Percentiles rank a stretch among this genome's conserved stretches.
Evolutionary conservation across 2,113 vertebrate species (phyloP).

Genomic region (Percina caprodes): DNA sequence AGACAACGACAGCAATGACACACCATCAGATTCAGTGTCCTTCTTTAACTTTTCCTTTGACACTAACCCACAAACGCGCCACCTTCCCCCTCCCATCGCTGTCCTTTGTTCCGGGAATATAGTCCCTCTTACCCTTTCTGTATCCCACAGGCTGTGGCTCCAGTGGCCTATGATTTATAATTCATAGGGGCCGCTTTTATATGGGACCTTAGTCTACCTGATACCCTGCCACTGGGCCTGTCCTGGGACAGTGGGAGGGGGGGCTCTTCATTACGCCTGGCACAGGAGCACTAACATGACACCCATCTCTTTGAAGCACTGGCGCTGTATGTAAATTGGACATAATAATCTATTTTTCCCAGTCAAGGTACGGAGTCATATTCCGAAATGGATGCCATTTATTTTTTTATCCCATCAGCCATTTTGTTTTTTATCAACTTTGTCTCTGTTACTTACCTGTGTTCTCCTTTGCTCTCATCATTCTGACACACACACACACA

Average conservation of each 20-base stretch:
- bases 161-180: conserved; percentile 90
- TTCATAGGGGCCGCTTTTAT: conserved; percentile 90
- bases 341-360: conserved; percentile 70
- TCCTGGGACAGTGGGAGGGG: conserved; percentile 80
- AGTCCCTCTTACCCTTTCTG: conserved; percentile 80
- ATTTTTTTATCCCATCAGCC: conserved; percentile 8
- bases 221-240: conserved; percentile 84
- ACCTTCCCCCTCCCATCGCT: conserved; percentile 69
- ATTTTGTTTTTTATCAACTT: conserved; percentile 45
- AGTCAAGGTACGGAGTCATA: conserved; percentile 49
- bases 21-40: conserved; percentile 33
- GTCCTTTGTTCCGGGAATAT: conserved; percentile 88
- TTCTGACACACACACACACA: conserved; percentile 3
- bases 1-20: not conserved
- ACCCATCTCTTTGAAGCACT: conserved; percentile 72
- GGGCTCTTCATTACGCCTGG: conserved; percentile 82
- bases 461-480: not conserved
- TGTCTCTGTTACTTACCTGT: not conserved
- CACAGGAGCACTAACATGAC: conserved; percentile 80
- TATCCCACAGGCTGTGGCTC: conserved; percentile 87
- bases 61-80: conserved; percentile 46
- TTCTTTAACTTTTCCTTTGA: conserved; percentile 62
- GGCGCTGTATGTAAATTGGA: conserved; percentile 76
- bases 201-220: conserved; percentile 88
- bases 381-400: conserved; percentile 55